Percentiles rank a stretch among this genome's conserved stretches.
phyloP scores from a whole-genome alignment of 2,113 vertebrate genomes.

The Seriola aureovittata region DNA sequence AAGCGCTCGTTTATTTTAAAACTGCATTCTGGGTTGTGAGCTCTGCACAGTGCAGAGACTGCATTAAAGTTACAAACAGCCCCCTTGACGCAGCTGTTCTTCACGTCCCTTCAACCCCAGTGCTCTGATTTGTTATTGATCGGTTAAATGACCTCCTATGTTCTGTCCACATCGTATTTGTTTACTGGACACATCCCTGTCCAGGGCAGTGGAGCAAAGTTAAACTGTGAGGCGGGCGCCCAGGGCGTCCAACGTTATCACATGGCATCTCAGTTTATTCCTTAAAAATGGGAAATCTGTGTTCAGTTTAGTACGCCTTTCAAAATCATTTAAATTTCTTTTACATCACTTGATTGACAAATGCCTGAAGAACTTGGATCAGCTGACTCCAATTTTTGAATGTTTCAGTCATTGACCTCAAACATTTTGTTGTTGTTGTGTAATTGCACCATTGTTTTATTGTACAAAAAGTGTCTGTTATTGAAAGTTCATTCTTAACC shows the following conservation, averaged over 20 bases:
- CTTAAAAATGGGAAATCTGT: not conserved
- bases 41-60: not conserved
- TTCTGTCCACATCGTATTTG: not conserved
- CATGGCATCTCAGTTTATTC: not conserved
- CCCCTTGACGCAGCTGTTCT: not conserved
- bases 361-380: too few species aligned
- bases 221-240: not conserved
- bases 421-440: too few species aligned
- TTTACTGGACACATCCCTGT: not conserved
- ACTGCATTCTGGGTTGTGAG: not conserved
- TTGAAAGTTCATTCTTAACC: too few species aligned
- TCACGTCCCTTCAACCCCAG: not conserved
- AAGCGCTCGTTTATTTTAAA: not conserved
- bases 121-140: conserved; percentile 24
- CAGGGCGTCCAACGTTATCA: not conserved
- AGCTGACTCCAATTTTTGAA: too few species aligned
- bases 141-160: not conserved
- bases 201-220: conserved; percentile 11
- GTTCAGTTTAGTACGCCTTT: not conserved
- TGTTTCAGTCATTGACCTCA: too few species aligned
- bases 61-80: not conserved
- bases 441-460: not conserved
- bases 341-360: too few species aligned
- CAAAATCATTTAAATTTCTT: not conserved
- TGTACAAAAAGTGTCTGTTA: not conserved